These are phyloP conservation scores for Drosophila malerkotliana DNA, from an alignment of 1,140 invertebrate species.

Conservation along the genomic window DNA sequence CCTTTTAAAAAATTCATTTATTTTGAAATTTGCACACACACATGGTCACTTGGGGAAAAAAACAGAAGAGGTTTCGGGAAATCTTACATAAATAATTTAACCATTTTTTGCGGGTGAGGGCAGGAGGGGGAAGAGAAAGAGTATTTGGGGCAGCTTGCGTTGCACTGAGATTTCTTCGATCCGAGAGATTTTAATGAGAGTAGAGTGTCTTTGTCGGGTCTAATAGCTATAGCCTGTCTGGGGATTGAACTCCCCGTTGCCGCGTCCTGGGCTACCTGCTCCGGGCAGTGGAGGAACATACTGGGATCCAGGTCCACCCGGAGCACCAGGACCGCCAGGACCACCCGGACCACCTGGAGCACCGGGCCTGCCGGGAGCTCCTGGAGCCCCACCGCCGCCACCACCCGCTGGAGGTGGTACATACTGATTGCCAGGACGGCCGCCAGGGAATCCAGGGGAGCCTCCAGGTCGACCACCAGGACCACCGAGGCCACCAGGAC, in stretches of 20 bases:
- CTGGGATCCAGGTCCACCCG: conserved; percentile 51
- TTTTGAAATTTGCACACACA: conserved; percentile 36
- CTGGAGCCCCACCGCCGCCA: conserved; percentile 36
- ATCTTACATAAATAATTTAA: conserved; percentile 53
- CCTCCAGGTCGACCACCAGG: conserved; percentile 27
- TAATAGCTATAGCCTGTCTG: conserved; percentile 82
- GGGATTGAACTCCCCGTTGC: conserved; percentile 78
- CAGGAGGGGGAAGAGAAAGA: conserved; percentile 23
- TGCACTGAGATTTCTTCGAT: conserved; percentile 52
- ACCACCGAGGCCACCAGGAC: conserved; percentile 40
- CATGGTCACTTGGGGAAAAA: conserved; percentile 6
- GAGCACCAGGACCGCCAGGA: conserved; percentile 31
- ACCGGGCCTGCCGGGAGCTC: conserved; percentile 43
- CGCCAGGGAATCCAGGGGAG: neutral
- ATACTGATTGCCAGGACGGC: conserved; percentile 15
- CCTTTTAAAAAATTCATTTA: conserved; percentile 27
- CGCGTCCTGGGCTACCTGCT: conserved; percentile 61
- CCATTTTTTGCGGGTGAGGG: neutral
- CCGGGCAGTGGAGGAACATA: conserved; percentile 67
- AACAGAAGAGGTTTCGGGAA: neutral
- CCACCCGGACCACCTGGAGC: conserved; percentile 12
- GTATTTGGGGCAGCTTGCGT: conserved; percentile 69
- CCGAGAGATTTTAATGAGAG: conserved; percentile 25
- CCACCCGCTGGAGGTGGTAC: conserved; percentile 6
- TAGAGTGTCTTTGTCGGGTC: neutral